Percentiles rank a stretch among this genome's conserved stretches.
These are phyloP conservation scores for Hippoglossus hippoglossus DNA, from an alignment of 2,797 vertebrate genomes.

Conservation along the genomic window DNA sequence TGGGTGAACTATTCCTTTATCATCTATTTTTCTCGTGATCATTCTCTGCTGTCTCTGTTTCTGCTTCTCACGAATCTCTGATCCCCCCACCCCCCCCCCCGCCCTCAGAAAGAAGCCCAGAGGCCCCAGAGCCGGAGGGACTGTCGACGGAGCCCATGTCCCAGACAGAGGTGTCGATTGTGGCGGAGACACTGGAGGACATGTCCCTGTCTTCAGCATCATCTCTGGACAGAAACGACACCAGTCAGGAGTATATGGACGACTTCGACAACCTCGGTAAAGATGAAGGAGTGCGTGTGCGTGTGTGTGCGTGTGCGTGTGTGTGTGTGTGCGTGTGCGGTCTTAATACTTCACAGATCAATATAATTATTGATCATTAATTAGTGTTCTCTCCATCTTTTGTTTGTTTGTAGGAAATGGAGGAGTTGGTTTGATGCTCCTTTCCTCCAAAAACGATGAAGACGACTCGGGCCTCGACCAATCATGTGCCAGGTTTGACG, in stretches of 20 bases:
- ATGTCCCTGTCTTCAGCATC: slow-evolving; percentile 96
- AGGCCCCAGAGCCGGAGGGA: slow-evolving; percentile 41
- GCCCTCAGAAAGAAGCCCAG: slow-evolving; percentile 45
- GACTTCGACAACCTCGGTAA: slow-evolving; percentile 89
- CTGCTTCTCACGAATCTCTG: not conserved
- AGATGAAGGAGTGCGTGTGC: not conserved
- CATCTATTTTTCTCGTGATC: too few species aligned
- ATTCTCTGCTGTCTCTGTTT: not conserved
- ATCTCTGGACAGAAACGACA: slow-evolving; percentile 92
- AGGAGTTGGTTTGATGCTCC: slow-evolving; percentile 64
- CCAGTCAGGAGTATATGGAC: slow-evolving; percentile 95
- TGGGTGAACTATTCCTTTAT: too few species aligned
- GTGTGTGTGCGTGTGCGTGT: too few species aligned
- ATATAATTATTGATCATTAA: too few species aligned
- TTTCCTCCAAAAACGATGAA: slow-evolving; percentile 67
- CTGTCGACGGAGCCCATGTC: slow-evolving; percentile 43
- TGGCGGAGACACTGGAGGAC: slow-evolving; percentile 91
- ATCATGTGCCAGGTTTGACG: slow-evolving; percentile 59
- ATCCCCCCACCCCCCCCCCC: too few species aligned
- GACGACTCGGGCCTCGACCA: slow-evolving; percentile 72
- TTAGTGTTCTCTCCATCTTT: not conserved
- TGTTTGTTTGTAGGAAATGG: slow-evolving; percentile 69
- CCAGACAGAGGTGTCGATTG: slow-evolving; percentile 68
- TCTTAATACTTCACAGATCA: too few species aligned
- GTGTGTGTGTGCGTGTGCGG: too few species aligned